These are phyloP conservation scores for Lasius fuliginosus DNA, from an alignment of 2,888 invertebrate genomes.

Conservation along the genomic window DNA sequence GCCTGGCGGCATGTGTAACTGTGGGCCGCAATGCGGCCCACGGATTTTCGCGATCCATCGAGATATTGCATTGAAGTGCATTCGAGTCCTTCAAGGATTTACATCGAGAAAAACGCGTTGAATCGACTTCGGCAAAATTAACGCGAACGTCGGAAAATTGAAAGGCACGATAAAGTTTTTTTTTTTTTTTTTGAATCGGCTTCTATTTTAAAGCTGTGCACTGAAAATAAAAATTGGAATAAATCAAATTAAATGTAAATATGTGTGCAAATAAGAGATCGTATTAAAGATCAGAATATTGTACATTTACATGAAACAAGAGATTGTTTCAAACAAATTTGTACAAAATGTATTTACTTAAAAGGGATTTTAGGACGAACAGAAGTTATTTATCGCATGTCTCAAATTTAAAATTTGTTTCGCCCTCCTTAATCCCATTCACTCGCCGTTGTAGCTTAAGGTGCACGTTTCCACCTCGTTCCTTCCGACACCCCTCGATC, in stretches of 20 bases:
- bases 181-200: neutral
- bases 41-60: constrained; percentile 40
- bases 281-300: neutral
- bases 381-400: neutral
- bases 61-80: constrained; percentile 6
- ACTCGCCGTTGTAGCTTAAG: neutral
- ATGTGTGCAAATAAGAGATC: neutral
- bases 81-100: neutral
- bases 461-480: constrained; percentile 10
- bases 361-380: neutral
- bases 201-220: neutral
- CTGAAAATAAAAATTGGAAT: neutral
- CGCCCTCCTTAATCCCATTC: constrained; percentile 27
- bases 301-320: neutral
- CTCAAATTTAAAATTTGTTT: neutral
- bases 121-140: neutral
- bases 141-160: constrained; percentile 28
- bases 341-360: too few species aligned
- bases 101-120: neutral
- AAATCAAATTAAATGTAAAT: neutral
- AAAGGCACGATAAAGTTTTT: neutral
- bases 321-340: neutral
- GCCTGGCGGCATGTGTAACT: constrained; percentile 73
- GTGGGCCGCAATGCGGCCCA: constrained; percentile 70
- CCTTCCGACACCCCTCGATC: constrained; percentile 35